Base-by-base conservation (phyloP, 2,797 vertebrate species). In the Cyclopterus lumpus region DNA sequence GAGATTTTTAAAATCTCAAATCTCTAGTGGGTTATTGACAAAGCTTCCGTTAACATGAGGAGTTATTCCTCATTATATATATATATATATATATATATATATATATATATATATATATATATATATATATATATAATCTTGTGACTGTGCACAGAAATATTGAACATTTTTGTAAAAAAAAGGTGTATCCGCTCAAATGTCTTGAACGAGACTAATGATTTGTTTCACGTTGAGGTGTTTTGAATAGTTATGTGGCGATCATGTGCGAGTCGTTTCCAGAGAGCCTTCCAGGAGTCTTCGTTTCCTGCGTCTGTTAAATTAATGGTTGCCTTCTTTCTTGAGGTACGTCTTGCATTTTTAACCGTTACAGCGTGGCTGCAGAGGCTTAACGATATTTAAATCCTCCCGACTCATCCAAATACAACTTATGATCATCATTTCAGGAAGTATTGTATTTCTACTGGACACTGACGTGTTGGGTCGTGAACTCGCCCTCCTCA, bases 121-220 rank as follows among this genome's bases (percentile, higher is more conserved):
- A n/a, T n/a, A n/a, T n/a, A n/a, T n/a, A 32, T 36, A 36, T 46
- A 20, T 46, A 46, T 46, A 42, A 46, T 18, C 42, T 8, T 46
- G 44, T 46, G 3, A 49, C 60, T 68, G 68, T 82, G 68, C 65
- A 81, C 60, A 74, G 15, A 73, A 8, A 55, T 38, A 10, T 32
- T 73, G 70, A 3, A 0, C 0, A 30, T 22, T 26, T 69, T 69
- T 70, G 24, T 72, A 28, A 28, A 26, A 28, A 28, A 40, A 40
- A 49, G 48, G 48, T 72, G n/a, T 40, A 59, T 71, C 60, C 0
- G 32, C 78, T 61, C 24, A 60, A 74, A 53, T 24, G 20, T 73
- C 11, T 32, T 62, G 9, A 44, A 22, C 22, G 32, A 57, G 30
- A 55, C 58, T 15, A 18, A 32, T 63, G 2, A 26, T 44, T 53